phyloP scores from a whole-genome alignment of 2,888 invertebrate species.

The Dicycla oo region DNA sequence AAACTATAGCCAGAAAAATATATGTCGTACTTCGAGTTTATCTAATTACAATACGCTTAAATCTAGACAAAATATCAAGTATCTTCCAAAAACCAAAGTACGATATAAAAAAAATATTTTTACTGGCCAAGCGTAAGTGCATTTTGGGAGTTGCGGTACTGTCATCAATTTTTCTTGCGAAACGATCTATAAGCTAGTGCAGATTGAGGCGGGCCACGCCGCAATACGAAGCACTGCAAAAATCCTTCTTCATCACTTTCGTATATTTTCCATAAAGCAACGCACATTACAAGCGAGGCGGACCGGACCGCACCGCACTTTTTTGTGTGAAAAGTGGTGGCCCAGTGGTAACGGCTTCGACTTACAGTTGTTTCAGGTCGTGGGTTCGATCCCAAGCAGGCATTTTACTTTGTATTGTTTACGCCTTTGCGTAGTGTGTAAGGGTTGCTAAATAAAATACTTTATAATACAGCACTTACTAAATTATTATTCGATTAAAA shows the following conservation, averaged over 20 bases:
- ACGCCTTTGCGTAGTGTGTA: too few species aligned
- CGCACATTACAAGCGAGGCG: neutral
- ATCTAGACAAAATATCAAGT: slow-evolving; percentile 39
- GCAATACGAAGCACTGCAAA: neutral
- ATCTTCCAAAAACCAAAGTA: slow-evolving; percentile 43
- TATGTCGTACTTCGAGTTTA: slow-evolving; percentile 18
- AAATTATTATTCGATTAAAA: too few species aligned
- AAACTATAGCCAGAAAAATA: slow-evolving; percentile 27
- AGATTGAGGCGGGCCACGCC: neutral
- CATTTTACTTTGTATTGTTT: too few species aligned
- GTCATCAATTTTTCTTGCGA: neutral
- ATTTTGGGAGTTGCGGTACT: slow-evolving; percentile 44
- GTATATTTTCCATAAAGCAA: neutral
- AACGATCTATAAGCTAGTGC: neutral
- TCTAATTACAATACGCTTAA: slow-evolving; percentile 34
- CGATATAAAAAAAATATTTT: slow-evolving; percentile 17
- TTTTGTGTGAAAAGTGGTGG: neutral
- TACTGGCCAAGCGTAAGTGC: neutral
- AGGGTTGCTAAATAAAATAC: too few species aligned
- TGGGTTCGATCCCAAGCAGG: too few species aligned
- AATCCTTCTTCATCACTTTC: neutral
- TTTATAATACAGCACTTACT: too few species aligned
- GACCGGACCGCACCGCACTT: neutral
- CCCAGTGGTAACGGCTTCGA: too few species aligned
- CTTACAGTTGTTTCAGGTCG: too few species aligned